Evolutionary conservation across 2,888 invertebrate genomes (phyloP), one percentile per base, ranked within the genome.

Genomic region (Lysandra bellargus): DNA sequence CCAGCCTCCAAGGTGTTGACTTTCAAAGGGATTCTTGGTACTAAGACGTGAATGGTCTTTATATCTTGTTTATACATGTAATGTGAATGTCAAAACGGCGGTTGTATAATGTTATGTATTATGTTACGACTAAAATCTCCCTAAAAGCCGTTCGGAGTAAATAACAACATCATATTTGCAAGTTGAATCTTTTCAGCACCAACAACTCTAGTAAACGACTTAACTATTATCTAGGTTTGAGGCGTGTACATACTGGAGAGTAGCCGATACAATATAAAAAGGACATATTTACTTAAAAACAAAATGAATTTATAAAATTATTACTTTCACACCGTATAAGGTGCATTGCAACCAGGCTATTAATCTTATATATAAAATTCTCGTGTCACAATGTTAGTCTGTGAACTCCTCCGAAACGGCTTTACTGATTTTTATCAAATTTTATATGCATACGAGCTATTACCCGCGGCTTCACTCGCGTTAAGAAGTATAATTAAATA

Each of bases 161-260:
- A 64, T 64, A 64, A 64, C 30, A 64, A 64, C 64, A 23, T 64
- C 64, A 64, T 64, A 64, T 64, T 64, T 64, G 9, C 64, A 64
- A 64, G 64, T 64, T 64, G 30, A 64, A 64, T 64, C 30, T 64
- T 64, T 64, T 23, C 30, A 64, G 64, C 64, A 9, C 64, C 30
- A 64, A 64, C 64, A 64, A 64, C 64, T 64, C 23, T 12, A 64
- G 1, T 64, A 64, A 64, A 64, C 30, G 64, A 64, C 30, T 23
- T 12, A 23, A 30, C 64, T 23, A 64, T 64, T 61, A 61, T 30
- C 64, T 30, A 64, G 64, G 30, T 30, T 64, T 61, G n/a, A 23
- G 23, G 23, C 30, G 64, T 30, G 64, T 64, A 12, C 64, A 64
- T n/a, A 64, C 23, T 23, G 49, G 49, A 49, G 49, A 2, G 9